Base-by-base conservation (phyloP, 2,888 invertebrate species). In the Blastobasis adustella region DNA sequence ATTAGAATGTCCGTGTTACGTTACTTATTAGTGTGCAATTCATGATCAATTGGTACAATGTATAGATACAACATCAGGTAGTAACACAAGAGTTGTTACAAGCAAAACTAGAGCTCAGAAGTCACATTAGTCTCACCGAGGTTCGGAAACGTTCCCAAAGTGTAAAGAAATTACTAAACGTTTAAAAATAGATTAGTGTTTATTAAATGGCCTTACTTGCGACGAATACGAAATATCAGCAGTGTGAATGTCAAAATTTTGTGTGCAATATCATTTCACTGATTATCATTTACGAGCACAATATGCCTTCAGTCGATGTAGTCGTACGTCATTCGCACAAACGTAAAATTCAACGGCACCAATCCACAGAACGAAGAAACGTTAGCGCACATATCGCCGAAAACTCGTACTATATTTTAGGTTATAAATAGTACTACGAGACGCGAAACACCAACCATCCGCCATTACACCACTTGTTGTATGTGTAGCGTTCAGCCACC, bases 121-220 rank as follows among this genome's bases (percentile, higher is more conserved):
- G 73, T 82, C 76, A 72, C 77, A 82, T 81, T 81, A 85, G 76
- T 82, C 86, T 87, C 84, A 86, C 85, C 87, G 76, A 80, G 74
- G 78, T 72, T 80, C 76, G 71, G 79, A 81, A 81, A 76, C 75
- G 84, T 76, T 82, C 85, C 86, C 87, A 83, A 79, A 80, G 83
- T 80, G 77, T 85, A 85, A 73, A 81, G 84, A 83, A 86, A 87
- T 88, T 88, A 88, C 88, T 85, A 79, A 87, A 86, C 76, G 87
- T 87, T 88, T 88, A 88, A 79, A 88, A 88, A 88, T 88, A 88
- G 88, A 87, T 86, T 86, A 86, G 85, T 87, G 87, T 88, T 87
- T 86, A 87, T 84, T 86, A 84, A 78, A 86, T 85, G 87, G 87
- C 88, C 88, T 88, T 88, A 88, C 88, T 87, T 88, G 88, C 79